These are phyloP conservation scores for Leptoclinus maculatus DNA, from an alignment of 2,797 vertebrate species.

Conservation along the genomic window DNA sequence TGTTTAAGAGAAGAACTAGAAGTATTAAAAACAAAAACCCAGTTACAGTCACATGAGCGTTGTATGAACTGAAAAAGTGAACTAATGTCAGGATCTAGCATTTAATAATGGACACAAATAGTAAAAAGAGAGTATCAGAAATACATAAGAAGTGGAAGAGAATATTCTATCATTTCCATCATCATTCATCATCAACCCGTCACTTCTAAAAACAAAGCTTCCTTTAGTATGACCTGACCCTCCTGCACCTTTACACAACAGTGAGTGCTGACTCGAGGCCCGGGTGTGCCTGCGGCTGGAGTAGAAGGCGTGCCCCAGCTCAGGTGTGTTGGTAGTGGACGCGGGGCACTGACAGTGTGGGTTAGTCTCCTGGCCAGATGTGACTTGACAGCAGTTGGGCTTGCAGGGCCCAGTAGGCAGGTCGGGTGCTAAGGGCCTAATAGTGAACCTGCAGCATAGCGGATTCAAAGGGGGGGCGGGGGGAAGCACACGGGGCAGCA, in stretches of 20 bases:
- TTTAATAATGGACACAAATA: background rate
- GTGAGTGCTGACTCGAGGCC: conserved; percentile 56
- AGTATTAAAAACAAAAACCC: background rate
- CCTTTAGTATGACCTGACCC: conserved; percentile 63
- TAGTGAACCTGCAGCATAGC: conserved; percentile 70
- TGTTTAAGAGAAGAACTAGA: background rate
- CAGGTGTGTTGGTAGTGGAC: conserved; percentile 80
- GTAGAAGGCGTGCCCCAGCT: conserved; percentile 78
- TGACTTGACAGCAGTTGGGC: conserved; percentile 80
- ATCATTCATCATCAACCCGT: background rate
- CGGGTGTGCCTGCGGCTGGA: conserved; percentile 70
- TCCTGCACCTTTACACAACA: conserved; percentile 49
- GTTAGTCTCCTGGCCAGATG: conserved; percentile 80
- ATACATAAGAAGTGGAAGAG: background rate
- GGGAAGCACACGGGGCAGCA: conserved; percentile 49
- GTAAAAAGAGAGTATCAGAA: background rate
- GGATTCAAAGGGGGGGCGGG: conserved; percentile 61
- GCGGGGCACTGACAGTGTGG: conserved; percentile 77
- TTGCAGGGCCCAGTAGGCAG: conserved; percentile 76
- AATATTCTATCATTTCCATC: background rate
- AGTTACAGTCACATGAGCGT: background rate
- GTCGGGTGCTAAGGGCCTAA: conserved; percentile 69
- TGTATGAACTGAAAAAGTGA: background rate
- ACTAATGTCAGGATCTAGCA: background rate
- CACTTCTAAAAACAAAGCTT: conserved; percentile 22